Percentiles rank a stretch among this genome's conserved stretches.
Evolutionary conservation across 2,888 invertebrate genomes (phyloP).

Genomic region (Xestobium rufovillosum): DNA sequence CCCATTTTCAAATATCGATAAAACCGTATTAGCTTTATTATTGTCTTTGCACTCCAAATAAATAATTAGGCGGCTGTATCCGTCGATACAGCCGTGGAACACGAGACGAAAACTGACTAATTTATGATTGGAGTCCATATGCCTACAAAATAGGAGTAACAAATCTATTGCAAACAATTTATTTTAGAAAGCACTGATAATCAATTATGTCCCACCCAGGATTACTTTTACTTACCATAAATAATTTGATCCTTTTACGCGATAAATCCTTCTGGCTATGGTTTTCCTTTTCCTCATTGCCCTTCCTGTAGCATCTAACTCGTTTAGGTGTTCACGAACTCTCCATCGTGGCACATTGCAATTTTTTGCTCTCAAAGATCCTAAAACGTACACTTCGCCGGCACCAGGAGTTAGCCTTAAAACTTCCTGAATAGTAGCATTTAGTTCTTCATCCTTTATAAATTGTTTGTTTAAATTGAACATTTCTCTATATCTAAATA

Average conservation of each 20-base stretch:
- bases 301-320: slow-evolving; percentile 13
- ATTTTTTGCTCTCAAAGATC: slow-evolving; percentile 11
- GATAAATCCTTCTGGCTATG: slow-evolving; percentile 13
- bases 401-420: slow-evolving; percentile 12
- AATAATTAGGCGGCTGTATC: background rate
- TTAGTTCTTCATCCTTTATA: slow-evolving; percentile 11
- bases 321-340: slow-evolving; percentile 9
- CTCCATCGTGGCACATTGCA: slow-evolving; percentile 11
- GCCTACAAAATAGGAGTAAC: slow-evolving; percentile 3
- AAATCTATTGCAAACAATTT: slow-evolving; percentile 2
- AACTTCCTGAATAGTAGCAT: slow-evolving; percentile 6
- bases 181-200: too few relatives aligned
- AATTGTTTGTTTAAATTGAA: slow-evolving; percentile 2
- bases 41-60: slow-evolving; percentile 3
- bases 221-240: slow-evolving; percentile 13
- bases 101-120: slow-evolving; percentile 5
- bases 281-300: slow-evolving; percentile 6
- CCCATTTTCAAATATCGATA: too few relatives aligned
- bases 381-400: slow-evolving; percentile 15
- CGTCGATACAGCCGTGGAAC: slow-evolving; percentile 4
- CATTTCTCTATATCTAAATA: slow-evolving; percentile 8
- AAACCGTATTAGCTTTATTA: too few relatives aligned
- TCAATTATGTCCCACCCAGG: background rate
- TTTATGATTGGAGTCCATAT: slow-evolving; percentile 6
- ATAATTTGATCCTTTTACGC: slow-evolving; percentile 15